Percentiles rank a stretch among this genome's conserved stretches.
These are phyloP conservation scores for Pogona vitticeps DNA, from an alignment of 2,113 vertebrate genomes.

Conservation along the genomic window DNA sequence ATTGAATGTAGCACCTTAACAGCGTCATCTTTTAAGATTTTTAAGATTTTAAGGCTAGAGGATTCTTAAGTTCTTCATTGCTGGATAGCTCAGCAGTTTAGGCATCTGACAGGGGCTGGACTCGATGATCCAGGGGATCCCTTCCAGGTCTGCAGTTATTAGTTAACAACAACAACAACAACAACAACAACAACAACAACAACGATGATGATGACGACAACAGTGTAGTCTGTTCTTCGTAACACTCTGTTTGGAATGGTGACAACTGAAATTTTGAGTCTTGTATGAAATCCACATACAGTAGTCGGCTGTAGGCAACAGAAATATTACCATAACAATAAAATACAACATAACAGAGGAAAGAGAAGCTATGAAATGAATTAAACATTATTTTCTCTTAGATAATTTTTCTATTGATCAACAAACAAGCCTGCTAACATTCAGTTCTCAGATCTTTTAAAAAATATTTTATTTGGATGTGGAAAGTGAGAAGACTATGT, in stretches of 20 bases:
- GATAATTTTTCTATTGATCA: conserved; percentile 28
- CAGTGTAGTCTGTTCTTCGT: conserved; percentile 2
- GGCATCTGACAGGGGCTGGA: no score
- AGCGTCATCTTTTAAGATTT: no score
- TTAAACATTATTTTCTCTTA: conserved; percentile 21
- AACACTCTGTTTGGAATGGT: background rate
- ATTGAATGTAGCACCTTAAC: no score
- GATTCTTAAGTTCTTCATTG: no score
- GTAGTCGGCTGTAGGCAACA: background rate
- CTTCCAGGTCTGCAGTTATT: no score
- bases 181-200: no score
- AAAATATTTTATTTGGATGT: conserved; percentile 32
- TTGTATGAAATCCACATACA: conserved; percentile 9
- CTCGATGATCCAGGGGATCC: no score
- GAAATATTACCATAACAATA: conserved; percentile 33
- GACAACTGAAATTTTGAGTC: fast-evolving
- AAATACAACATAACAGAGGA: background rate
- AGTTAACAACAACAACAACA: no score
- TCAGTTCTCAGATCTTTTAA: conserved; percentile 32
- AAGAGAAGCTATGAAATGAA: conserved; percentile 15
- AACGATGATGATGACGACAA: no score
- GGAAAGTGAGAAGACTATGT: background rate
- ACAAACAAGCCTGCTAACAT: background rate
- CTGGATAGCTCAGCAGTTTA: no score
- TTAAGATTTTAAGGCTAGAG: no score